Conservation (phyloP, 2,888 invertebrate species). For the Plagiodera versicolora region DNA sequence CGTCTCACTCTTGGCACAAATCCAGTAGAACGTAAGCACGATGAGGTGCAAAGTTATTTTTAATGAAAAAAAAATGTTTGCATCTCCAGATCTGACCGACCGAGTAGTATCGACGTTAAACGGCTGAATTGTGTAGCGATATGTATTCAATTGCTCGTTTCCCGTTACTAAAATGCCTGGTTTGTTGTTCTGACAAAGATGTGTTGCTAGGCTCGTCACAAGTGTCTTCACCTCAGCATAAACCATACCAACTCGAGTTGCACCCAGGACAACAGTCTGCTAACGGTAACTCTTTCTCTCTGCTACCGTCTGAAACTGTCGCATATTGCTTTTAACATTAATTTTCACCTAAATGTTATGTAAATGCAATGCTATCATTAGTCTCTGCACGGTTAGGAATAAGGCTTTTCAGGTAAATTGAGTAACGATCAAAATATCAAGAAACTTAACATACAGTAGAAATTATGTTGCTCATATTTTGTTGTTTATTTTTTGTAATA, state of each 20-base stretch:
- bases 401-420: too few relatives aligned
- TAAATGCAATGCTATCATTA: too few relatives aligned
- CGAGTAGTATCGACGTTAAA: constrained; percentile 20
- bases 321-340: constrained; percentile 25
- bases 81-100: constrained; percentile 23
- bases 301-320: constrained; percentile 18
- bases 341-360: constrained; percentile 4
- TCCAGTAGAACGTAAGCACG: constrained; percentile 22
- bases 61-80: constrained; percentile 27
- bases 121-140: constrained; percentile 18
- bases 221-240: constrained; percentile 56
- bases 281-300: constrained; percentile 69
- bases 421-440: too few relatives aligned
- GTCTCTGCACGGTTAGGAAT: not conserved
- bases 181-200: constrained; percentile 53
- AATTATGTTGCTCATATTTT: too few relatives aligned
- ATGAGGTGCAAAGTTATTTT: constrained; percentile 30
- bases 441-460: too few relatives aligned
- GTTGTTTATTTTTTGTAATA: too few relatives aligned
- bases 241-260: constrained; percentile 56
- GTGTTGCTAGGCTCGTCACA: constrained; percentile 56
- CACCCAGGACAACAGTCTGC: constrained; percentile 66
- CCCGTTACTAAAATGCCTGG: constrained; percentile 41
- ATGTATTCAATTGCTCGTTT: constrained; percentile 38
- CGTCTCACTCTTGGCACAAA: constrained; percentile 22